Percentiles rank a stretch among this genome's conserved stretches.
These are phyloP conservation scores for Dunckerocampus dactyliophorus DNA, from an alignment of 2,113 vertebrate species.

Conservation along the genomic window DNA sequence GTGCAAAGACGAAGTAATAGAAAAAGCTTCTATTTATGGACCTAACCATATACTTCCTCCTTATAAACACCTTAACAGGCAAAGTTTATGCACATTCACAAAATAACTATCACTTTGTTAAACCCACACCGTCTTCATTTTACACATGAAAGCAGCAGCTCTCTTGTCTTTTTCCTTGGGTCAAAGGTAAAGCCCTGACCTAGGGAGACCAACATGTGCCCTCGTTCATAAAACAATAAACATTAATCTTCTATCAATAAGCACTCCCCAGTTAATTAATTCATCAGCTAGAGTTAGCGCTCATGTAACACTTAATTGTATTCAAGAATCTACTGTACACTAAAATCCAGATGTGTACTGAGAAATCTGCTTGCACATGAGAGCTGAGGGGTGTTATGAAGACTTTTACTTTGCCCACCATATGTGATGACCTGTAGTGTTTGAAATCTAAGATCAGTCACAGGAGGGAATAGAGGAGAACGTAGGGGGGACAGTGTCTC, in stretches of 20 bases:
- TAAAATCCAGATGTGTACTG: not conserved
- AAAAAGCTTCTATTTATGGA: not conserved
- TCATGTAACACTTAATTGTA: slow-evolving; percentile 16
- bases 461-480: slow-evolving; percentile 28
- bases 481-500: slow-evolving; percentile 53
- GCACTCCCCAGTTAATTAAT: slow-evolving; percentile 32
- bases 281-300: slow-evolving; percentile 21
- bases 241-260: slow-evolving; percentile 56
- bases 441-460: slow-evolving; percentile 72
- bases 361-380: slow-evolving; percentile 31
- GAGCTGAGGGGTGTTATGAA: slow-evolving; percentile 44
- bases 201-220: slow-evolving; percentile 62
- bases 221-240: slow-evolving; percentile 76
- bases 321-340: not conserved
- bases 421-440: slow-evolving; percentile 67
- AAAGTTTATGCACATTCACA: not conserved
- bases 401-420: slow-evolving; percentile 64
- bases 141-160: slow-evolving; percentile 41
- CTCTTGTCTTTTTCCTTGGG: slow-evolving; percentile 45
- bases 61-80: not conserved
- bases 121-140: slow-evolving; percentile 46
- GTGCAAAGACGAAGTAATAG: not conserved
- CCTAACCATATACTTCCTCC: not conserved
- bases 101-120: slow-evolving; percentile 18
- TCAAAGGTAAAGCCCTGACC: slow-evolving; percentile 69